A percentile compares a stretch with the other conserved stretches of the same genome.
phyloP scores from a whole-genome alignment of 2,797 vertebrate species.

The Sebastolobus altivelis region DNA sequence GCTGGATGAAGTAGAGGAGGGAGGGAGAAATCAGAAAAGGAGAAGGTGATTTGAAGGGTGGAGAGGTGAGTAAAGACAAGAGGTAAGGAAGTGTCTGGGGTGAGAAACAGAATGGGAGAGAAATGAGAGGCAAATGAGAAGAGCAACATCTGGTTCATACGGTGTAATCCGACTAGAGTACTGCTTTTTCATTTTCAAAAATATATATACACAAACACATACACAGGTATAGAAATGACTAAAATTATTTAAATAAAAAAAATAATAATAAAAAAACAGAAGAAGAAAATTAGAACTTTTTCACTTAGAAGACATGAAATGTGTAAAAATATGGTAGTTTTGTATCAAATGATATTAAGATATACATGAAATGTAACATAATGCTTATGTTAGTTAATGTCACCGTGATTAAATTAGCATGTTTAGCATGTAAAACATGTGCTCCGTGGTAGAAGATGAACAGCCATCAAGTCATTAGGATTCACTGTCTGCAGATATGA shows the following conservation, averaged over 20 bases:
- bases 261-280: not conserved
- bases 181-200: slow-evolving; percentile 5
- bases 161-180: not conserved
- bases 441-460: not conserved
- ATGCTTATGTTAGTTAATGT: not conserved
- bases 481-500: not conserved
- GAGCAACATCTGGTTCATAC: not conserved
- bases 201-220: too few species aligned
- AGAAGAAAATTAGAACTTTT: not conserved
- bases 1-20: slow-evolving; percentile 34
- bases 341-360: not conserved
- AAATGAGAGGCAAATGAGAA: not conserved
- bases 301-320: not conserved
- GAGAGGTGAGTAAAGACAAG: slow-evolving; percentile 34
- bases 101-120: not conserved
- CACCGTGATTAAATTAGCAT: not conserved
- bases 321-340: not conserved
- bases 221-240: too few species aligned
- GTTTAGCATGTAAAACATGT: not conserved
- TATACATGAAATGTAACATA: not conserved
- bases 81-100: slow-evolving; percentile 3
- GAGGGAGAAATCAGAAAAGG: slow-evolving; percentile 42
- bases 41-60: slow-evolving; percentile 29
- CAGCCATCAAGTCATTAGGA: not conserved
- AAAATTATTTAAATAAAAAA: not conserved